Conservation (phyloP, 1,140 invertebrate genomes). For the Leptinotarsa undecemlineata region DNA sequence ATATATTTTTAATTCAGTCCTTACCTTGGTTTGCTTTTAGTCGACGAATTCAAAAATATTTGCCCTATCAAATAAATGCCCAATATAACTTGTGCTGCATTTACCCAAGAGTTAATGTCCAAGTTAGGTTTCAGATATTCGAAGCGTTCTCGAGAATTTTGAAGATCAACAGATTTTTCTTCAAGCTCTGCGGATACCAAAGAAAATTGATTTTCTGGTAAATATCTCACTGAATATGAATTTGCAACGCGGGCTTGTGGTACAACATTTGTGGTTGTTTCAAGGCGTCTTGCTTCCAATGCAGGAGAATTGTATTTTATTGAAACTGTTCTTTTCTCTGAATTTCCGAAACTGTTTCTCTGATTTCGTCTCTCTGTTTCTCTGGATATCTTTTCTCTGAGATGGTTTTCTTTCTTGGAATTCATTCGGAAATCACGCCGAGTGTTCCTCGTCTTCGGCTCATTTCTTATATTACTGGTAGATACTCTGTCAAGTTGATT, state of each 20-base stretch:
- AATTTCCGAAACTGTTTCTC: not conserved
- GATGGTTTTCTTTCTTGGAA: not conserved
- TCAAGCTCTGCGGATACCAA: too few species aligned
- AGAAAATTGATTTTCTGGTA: too few species aligned
- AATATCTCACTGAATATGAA: too few species aligned
- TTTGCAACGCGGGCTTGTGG: too few species aligned
- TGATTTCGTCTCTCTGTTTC: not conserved
- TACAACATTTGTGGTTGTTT: too few species aligned
- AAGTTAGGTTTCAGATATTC: not conserved
- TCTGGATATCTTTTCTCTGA: not conserved
- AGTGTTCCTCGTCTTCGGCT: not conserved
- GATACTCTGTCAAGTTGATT: not conserved
- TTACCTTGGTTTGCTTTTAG: not conserved
- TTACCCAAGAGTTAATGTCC: not conserved
- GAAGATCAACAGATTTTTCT: too few species aligned
- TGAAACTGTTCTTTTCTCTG: not conserved
- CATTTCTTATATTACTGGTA: not conserved
- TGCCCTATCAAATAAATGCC: constrained; percentile 20
- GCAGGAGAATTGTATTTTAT: not conserved
- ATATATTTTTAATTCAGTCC: not conserved
- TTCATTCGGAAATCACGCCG: not conserved
- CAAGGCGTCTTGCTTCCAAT: not conserved
- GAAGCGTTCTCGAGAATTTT: too few species aligned
- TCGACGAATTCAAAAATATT: constrained; percentile 15
- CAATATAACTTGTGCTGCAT: constrained; percentile 12